phyloP scores from a whole-genome alignment of 23 tunicate species.

The Pegea sp. region DNA sequence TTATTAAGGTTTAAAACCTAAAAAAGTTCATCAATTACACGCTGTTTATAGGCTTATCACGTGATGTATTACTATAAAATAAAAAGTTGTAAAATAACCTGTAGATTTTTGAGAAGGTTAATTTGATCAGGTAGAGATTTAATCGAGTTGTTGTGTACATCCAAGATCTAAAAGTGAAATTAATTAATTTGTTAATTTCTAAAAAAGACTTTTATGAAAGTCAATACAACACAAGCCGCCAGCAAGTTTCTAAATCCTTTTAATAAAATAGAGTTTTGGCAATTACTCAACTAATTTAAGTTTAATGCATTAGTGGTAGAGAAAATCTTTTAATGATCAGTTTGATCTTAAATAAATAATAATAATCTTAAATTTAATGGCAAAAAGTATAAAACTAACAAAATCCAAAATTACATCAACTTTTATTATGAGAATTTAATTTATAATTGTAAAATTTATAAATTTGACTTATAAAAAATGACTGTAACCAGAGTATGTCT shows the following conservation, averaged over 20 bases:
- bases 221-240: too few relatives aligned
- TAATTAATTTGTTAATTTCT: too few relatives aligned
- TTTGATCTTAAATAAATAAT: too few relatives aligned
- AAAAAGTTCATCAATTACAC: background rate
- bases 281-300: too few relatives aligned
- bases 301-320: too few relatives aligned
- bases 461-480: background rate
- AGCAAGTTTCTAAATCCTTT: too few relatives aligned
- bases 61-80: background rate
- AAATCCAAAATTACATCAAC: too few relatives aligned
- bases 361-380: too few relatives aligned
- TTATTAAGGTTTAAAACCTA: constrained; percentile 56
- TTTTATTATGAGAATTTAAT: background rate
- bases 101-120: constrained; percentile 24
- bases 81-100: constrained; percentile 7
- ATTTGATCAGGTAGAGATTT: constrained; percentile 32
- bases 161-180: constrained; percentile 31
- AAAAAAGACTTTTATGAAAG: too few relatives aligned
- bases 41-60: background rate
- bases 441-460: background rate
- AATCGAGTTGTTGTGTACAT: constrained; percentile 38
- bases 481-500: background rate
- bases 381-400: too few relatives aligned
- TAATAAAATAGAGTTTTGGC: too few relatives aligned
- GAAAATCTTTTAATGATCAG: too few relatives aligned